Evolutionary conservation across 1,140 invertebrate species (phyloP).

Genomic region (Goniozus legneri): DNA sequence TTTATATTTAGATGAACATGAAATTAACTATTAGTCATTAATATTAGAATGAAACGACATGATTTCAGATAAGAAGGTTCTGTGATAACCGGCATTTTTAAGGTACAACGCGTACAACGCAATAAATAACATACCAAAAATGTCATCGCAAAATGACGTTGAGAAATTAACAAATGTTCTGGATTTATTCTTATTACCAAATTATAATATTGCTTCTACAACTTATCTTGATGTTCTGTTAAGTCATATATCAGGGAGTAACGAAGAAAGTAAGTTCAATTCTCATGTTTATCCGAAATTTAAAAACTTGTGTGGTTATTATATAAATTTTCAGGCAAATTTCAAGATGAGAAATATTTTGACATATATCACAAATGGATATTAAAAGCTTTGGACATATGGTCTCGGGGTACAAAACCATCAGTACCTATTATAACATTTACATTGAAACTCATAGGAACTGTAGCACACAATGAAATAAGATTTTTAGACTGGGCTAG

Average conservation of each 20-base stretch:
- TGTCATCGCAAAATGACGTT: too few relatives aligned
- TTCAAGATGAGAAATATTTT: conserved; percentile 12
- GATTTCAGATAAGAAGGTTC: too few relatives aligned
- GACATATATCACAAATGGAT: conserved; percentile 38
- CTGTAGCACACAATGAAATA: conserved; percentile 46
- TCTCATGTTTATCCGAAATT: not conserved
- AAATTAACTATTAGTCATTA: too few relatives aligned
- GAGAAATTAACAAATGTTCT: conserved; percentile 42
- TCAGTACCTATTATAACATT: conserved; percentile 48
- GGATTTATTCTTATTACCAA: conserved; percentile 40
- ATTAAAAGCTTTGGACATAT: conserved; percentile 31
- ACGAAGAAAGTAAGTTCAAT: conserved; percentile 35
- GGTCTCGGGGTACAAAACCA: conserved; percentile 36
- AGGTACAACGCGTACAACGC: too few relatives aligned
- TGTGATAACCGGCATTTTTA: too few relatives aligned
- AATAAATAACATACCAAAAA: too few relatives aligned
- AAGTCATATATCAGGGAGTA: conserved; percentile 36
- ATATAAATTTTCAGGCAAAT: not conserved
- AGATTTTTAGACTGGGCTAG: conserved; percentile 40
- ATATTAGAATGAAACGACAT: too few relatives aligned
- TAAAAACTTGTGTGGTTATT: conserved; percentile 4
- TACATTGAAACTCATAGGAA: conserved; percentile 48
- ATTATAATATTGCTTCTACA: conserved; percentile 41
- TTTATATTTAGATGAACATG: too few relatives aligned
- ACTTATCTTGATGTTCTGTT: conserved; percentile 48